Base-by-base conservation (phyloP, 2,888 invertebrate genomes). In the Mythimna pallens region DNA sequence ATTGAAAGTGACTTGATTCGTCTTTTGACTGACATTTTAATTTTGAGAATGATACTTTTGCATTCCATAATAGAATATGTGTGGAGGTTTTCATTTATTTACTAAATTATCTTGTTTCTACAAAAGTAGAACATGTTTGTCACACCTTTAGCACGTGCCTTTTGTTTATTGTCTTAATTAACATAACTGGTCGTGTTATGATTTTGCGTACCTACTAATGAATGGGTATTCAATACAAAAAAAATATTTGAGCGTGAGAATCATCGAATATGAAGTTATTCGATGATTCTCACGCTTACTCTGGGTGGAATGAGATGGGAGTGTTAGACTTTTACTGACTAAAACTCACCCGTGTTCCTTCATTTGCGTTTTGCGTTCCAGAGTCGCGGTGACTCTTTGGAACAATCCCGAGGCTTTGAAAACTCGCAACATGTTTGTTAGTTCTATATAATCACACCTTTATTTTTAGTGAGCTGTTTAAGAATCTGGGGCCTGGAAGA, bases 91-190 rank as follows among this genome's bases (percentile, higher is more conserved):
- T 25, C 52, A 43, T 40, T 61, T 36, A 36, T 47, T 50, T 58
- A 20, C 12, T 47, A 8, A 50, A 2, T 34, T 22, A 14, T 55
- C 5, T 55, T 61, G 8, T 66, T 81, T 68, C 36, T 25, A 58
- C 55, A 65, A 34, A 36, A 36, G 40, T 20, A 50, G 17, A 70
- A 64, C n/a, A 10, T 25, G 52, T 61, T 54, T 61, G 69, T 65
- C 73, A 67, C 61, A 55, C 69, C 22, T 61, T 6, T 1, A 25
- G 36, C 79, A 80, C 55, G 66, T 82, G 66, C 17, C 70, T 78
- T 72, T 74, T 59, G 62, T 65, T 63, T 74, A 70, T 65, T 62
- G 3, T 57, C 36, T 34, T 64, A 50, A 79, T 81, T 83, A 57
- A 63, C 80, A 82, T 73, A 78, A 74, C 69, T 52, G 10, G 63